Conservation (phyloP, 2,113 vertebrate species). For the Progne subis region DNA sequence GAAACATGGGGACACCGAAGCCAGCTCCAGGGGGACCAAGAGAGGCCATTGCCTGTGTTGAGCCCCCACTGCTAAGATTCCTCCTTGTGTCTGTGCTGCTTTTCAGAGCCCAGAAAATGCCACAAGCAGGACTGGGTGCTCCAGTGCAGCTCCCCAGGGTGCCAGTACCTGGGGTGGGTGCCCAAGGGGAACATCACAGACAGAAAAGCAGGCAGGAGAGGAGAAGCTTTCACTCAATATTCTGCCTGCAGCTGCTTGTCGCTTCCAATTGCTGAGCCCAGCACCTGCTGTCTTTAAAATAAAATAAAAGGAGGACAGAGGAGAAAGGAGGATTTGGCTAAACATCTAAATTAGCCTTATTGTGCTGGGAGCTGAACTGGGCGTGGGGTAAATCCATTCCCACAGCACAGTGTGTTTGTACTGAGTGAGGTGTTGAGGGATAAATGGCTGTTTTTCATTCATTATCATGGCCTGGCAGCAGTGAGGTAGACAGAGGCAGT, state of each 20-base stretch:
- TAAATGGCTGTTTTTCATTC: constrained; percentile 58
- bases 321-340: constrained; percentile 8
- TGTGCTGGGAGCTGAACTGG: constrained; percentile 54
- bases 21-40: fast-evolving
- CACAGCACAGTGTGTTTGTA: constrained; percentile 19
- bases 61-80: not conserved
- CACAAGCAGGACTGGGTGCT: fast-evolving
- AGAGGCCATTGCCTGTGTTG: not conserved
- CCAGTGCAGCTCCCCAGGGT: not conserved
- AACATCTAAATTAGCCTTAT: constrained; percentile 61
- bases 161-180: not conserved
- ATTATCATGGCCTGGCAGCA: constrained; percentile 53
- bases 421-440: constrained; percentile 51
- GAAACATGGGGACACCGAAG: not conserved
- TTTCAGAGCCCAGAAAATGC: not conserved
- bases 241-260: not conserved
- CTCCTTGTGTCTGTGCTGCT: fast-evolving
- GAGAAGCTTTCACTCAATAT: not conserved
- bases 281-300: not conserved
- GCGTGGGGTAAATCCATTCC: constrained; percentile 45
- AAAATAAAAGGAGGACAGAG: not conserved
- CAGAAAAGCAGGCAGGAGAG: not conserved
- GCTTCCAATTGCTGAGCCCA: not conserved
- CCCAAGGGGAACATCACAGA: not conserved
- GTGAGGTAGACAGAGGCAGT: constrained; percentile 22